Evolutionary conservation across 2,888 invertebrate species (phyloP).

Genomic region (Leucoptera coffeella): DNA sequence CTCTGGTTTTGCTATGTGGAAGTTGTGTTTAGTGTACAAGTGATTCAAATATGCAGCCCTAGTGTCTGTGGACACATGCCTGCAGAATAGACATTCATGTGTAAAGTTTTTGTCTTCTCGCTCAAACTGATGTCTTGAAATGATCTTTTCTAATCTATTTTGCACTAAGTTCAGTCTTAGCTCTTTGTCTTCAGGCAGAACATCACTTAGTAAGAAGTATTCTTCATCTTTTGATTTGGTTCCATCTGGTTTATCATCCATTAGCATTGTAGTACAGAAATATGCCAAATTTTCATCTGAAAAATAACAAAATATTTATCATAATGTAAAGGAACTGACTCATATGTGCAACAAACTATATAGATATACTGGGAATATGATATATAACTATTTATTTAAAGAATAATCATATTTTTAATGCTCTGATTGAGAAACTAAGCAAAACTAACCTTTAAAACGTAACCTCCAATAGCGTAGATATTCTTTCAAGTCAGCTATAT

Average conservation of each 20-base stretch:
- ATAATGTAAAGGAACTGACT: too few species aligned
- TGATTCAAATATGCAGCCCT: slow-evolving; percentile 75
- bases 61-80: slow-evolving; percentile 49
- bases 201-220: slow-evolving; percentile 75
- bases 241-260: slow-evolving; percentile 61
- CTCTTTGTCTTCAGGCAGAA: slow-evolving; percentile 74
- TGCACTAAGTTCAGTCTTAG: slow-evolving; percentile 65
- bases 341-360: not conserved
- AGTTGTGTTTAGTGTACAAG: slow-evolving; percentile 79
- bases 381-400: too few species aligned
- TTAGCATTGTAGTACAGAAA: slow-evolving; percentile 57
- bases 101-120: slow-evolving; percentile 69
- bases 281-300: slow-evolving; percentile 44
- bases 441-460: slow-evolving; percentile 43
- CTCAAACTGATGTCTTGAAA: slow-evolving; percentile 78
- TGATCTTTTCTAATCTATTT: slow-evolving; percentile 61
- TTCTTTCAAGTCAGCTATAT: slow-evolving; percentile 67
- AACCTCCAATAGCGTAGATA: slow-evolving; percentile 55
- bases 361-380: not conserved
- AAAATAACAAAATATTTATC: slow-evolving; percentile 12
- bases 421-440: too few species aligned
- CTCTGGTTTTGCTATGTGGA: slow-evolving; percentile 88
- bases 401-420: too few species aligned
- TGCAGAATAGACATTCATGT: slow-evolving; percentile 83
- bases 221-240: slow-evolving; percentile 57